Percentiles rank a stretch among this genome's conserved stretches.
Conservation (phyloP, 2,797 vertebrate genomes). For the Phrynocephalus forsythii region DNA sequence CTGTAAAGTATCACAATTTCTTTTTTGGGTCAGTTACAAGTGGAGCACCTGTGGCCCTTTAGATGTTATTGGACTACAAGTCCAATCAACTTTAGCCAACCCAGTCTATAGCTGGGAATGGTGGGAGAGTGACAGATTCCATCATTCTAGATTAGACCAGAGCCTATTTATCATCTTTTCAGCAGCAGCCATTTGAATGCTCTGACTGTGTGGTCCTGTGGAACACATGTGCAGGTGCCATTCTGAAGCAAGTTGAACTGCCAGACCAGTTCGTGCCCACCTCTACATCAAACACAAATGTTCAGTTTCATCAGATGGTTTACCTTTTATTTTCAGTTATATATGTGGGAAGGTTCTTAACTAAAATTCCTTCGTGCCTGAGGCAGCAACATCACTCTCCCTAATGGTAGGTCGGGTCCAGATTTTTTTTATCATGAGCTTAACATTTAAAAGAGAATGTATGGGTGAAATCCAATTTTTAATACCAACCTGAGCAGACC, state of each 20-base stretch:
- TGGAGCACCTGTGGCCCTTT: background rate
- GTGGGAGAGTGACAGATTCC: too few relatives aligned
- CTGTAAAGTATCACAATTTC: background rate
- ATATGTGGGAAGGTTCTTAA: background rate
- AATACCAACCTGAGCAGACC: background rate
- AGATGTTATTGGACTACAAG: background rate
- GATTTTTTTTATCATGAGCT: background rate
- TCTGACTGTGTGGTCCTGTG: too few relatives aligned
- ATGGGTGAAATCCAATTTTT: background rate
- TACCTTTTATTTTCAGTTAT: background rate
- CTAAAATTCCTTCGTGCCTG: background rate
- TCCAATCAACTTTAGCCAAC: too few relatives aligned
- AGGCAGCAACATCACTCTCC: background rate
- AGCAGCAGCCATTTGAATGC: too few relatives aligned
- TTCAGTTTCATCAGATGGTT: too few relatives aligned
- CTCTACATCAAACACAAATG: too few relatives aligned
- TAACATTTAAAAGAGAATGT: background rate
- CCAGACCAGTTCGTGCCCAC: too few relatives aligned
- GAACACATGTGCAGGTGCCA: too few relatives aligned
- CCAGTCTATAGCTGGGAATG: too few relatives aligned
- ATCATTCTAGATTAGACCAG: too few relatives aligned
- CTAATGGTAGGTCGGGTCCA: background rate
- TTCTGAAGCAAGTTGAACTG: too few relatives aligned
- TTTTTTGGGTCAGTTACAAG: background rate
- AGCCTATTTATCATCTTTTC: too few relatives aligned